Percentiles rank a stretch among this genome's conserved stretches.
These are phyloP conservation scores for Blennius ocellaris DNA, from an alignment of 2,113 vertebrate species.

Conservation along the genomic window DNA sequence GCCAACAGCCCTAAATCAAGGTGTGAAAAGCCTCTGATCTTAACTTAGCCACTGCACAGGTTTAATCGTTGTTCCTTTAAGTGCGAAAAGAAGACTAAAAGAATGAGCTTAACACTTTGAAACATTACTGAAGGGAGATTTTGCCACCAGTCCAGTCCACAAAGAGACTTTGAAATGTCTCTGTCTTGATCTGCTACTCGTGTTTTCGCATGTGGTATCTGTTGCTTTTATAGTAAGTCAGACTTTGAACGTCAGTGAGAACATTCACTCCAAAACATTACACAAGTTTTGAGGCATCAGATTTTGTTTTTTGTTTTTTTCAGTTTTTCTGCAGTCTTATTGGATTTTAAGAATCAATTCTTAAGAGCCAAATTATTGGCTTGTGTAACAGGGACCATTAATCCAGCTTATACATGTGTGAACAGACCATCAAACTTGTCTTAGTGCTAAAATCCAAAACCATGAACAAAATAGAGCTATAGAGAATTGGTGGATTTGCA, in stretches of 20 bases:
- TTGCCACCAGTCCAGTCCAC: background rate
- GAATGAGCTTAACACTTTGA: background rate
- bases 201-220: background rate
- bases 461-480: conserved; percentile 19
- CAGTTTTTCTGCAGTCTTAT: background rate
- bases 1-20: conserved; percentile 32
- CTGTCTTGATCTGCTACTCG: background rate
- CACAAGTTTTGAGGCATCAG: background rate
- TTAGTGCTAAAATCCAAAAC: background rate
- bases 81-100: conserved; percentile 20
- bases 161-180: background rate
- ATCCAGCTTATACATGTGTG: background rate
- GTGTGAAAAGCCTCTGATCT: conserved; percentile 36
- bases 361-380: background rate
- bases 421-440: conserved; percentile 1
- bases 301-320: background rate
- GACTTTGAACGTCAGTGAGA: background rate
- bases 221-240: background rate
- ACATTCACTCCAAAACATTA: background rate
- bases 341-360: background rate
- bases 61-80: conserved; percentile 12
- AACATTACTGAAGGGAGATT: background rate
- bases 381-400: conserved; percentile 19
- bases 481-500: conserved; percentile 34
- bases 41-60: conserved; percentile 3